phyloP scores from a whole-genome alignment of 2,113 vertebrate species.

The Osmerus eperlanus region DNA sequence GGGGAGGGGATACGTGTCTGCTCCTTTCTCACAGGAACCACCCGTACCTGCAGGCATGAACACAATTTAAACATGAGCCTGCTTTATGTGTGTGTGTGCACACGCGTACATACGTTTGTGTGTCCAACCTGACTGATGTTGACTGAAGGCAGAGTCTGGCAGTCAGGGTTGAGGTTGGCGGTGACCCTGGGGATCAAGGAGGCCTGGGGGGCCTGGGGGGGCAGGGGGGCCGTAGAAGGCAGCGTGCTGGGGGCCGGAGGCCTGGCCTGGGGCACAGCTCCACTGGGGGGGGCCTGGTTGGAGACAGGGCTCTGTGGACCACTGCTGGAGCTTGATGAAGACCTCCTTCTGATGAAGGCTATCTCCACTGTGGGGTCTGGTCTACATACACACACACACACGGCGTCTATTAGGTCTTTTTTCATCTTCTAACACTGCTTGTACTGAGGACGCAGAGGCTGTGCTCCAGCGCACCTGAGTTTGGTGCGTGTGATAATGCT shows the following conservation, averaged over 20 bases:
- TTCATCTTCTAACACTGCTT: background rate
- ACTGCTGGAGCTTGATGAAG: slow-evolving; percentile 61
- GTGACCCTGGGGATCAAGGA: slow-evolving; percentile 49
- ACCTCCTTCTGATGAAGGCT: slow-evolving; percentile 83
- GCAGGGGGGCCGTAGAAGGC: background rate
- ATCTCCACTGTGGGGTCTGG: slow-evolving; percentile 85
- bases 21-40: slow-evolving; percentile 64
- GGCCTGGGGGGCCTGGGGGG: slow-evolving; percentile 29
- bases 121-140: slow-evolving; percentile 60
- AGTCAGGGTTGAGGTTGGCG: slow-evolving; percentile 57
- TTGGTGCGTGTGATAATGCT: slow-evolving; percentile 80
- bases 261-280: slow-evolving; percentile 43
- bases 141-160: slow-evolving; percentile 55
- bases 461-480: slow-evolving; percentile 69
- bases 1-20: slow-evolving; percentile 50
- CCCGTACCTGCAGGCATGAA: slow-evolving; percentile 64
- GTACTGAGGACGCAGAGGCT: background rate
- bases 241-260: slow-evolving; percentile 19
- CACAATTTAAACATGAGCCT: background rate
- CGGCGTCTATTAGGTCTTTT: background rate
- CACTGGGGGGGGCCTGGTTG: slow-evolving; percentile 40
- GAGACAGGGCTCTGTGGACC: slow-evolving; percentile 64
- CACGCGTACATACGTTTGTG: background rate
- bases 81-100: background rate
- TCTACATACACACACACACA: slow-evolving; percentile 64